These are phyloP conservation scores for Sebastes trivittatus DNA, from an alignment of 2,797 vertebrate genomes.

Conservation along the genomic window DNA sequence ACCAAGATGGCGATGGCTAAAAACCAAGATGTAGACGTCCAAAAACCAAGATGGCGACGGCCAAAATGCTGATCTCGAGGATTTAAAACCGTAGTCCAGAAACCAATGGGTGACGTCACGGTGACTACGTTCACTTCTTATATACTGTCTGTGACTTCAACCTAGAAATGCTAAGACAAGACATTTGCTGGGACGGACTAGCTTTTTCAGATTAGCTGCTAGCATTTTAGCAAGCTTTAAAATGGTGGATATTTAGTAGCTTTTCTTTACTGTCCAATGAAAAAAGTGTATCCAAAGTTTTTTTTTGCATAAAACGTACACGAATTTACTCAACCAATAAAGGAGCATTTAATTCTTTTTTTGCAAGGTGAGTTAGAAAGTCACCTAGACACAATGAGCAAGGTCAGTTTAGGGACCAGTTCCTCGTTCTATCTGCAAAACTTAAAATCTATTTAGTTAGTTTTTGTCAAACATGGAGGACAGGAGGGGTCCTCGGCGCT, in stretches of 20 bases:
- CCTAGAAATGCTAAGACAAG: background rate
- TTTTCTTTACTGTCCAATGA: background rate
- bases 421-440: background rate
- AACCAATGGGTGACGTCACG: too few relatives aligned
- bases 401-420: background rate
- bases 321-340: background rate
- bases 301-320: too few relatives aligned
- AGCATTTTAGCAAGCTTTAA: background rate
- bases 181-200: background rate
- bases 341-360: background rate
- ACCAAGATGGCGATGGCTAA: too few relatives aligned
- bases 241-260: background rate
- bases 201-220: background rate
- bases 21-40: too few relatives aligned
- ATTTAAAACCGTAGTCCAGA: too few relatives aligned
- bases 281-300: too few relatives aligned
- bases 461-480: background rate
- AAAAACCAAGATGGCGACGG: too few relatives aligned
- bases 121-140: too few relatives aligned
- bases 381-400: background rate
- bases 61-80: too few relatives aligned
- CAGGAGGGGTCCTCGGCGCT: background rate
- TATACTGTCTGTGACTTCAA: background rate
- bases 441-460: background rate
- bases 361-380: background rate